Evolutionary conservation across 2,888 invertebrate species (phyloP).

Genomic region (Tineola bisselliella): DNA sequence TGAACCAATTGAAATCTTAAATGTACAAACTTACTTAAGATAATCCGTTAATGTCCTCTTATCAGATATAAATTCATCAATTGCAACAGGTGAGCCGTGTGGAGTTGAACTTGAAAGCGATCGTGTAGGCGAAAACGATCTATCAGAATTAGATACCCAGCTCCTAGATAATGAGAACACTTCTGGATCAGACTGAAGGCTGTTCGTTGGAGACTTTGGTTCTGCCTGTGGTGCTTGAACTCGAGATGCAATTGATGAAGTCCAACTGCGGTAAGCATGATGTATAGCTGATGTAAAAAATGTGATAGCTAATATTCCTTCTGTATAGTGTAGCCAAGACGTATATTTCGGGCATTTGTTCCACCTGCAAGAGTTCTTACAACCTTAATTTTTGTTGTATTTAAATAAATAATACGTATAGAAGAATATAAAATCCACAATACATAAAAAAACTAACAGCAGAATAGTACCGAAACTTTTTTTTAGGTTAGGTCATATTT

Average conservation of each 20-base stretch:
- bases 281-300: not conserved
- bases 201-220: not conserved
- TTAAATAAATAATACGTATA: no score
- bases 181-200: not conserved
- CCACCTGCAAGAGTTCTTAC: not conserved
- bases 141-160: constrained; percentile 4
- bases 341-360: not conserved
- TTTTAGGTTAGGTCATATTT: not conserved
- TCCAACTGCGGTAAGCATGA: constrained; percentile 1
- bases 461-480: no score
- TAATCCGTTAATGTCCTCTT: not conserved
- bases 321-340: constrained; percentile 1
- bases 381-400: no score
- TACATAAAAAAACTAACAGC: no score
- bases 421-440: not conserved
- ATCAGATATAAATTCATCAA: not conserved
- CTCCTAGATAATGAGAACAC: not conserved
- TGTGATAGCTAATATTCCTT: not conserved
- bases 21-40: not conserved
- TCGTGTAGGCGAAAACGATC: not conserved
- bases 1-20: no score
- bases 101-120: not conserved
- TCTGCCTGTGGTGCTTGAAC: not conserved
- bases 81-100: not conserved
- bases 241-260: not conserved